Evolutionary conservation across 2,888 invertebrate species (phyloP), one percentile per base, ranked within the genome.

Genomic region (Alcis repandata): DNA sequence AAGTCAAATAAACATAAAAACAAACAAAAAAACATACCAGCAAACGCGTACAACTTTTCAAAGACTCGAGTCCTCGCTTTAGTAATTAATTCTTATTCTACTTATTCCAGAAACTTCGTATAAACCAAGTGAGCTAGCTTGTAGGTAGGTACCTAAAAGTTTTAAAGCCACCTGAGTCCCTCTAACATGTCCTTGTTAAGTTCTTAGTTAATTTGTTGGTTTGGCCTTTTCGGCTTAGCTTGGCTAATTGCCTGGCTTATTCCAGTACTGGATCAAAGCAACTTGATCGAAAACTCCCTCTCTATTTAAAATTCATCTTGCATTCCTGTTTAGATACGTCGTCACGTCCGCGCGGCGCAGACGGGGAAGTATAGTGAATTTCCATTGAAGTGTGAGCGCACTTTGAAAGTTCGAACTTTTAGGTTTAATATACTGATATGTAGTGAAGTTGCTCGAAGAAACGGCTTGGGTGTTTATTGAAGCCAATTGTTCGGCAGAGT

Each of bases 291-390:
- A 27, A 45, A n/a, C 41, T 40, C 3, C 4, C 22, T 17, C 22
- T 15, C 33, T 53, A 40, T 60, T 64, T 62, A 33, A 60, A 58
- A 71, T 67, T 69, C 68, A 22, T 0, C 17, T 53, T 22, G 66
- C 67, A 68, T 51, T n/a, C 69, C 51, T 59, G 46, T 59, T 59
- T 48, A 54, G 61, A 59, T 57, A 62, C 64, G 59, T 64, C 53
- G 67, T 68, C 71, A 67, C 68, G 71, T 68, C 32, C 41, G 46
- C 32, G 8, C 13, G 11, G 53, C 54, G 58, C 58, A 58, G 53
- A 59, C 53, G 36, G 59, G 43, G 43, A 63, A 40, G 41, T 49
- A 48, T 32, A 36, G 13, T 46, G 41, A 49, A 64, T 63, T 53
- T 22, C 46, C 49, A 59, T 49, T 43, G 54, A 59, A 59, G 59